Evolutionary conservation across 2,113 vertebrate genomes (phyloP).

Genomic region (Percina caprodes): DNA sequence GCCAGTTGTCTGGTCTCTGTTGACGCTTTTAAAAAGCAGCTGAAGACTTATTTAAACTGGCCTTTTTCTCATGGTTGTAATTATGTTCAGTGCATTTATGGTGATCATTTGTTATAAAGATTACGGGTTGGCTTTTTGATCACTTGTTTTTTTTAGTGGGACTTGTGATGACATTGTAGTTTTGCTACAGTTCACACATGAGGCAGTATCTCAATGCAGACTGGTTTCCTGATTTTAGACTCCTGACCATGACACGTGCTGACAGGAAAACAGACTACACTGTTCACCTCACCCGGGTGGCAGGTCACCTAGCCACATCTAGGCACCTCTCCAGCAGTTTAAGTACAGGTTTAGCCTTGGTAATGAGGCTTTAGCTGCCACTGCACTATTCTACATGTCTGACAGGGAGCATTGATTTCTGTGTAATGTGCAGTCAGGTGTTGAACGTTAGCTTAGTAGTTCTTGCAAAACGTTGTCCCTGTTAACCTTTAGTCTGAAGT

Average conservation of each 20-base stretch:
- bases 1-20: neutral
- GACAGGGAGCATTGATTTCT: conserved; percentile 4
- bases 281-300: conserved; percentile 25
- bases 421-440: conserved; percentile 18
- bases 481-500: neutral
- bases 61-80: too few relatives aligned
- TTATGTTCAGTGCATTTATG: neutral
- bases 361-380: conserved; percentile 42
- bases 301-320: conserved; percentile 33
- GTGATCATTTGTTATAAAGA: conserved; percentile 16
- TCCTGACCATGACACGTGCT: neutral
- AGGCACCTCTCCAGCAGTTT: conserved; percentile 43
- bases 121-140: neutral
- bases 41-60: too few relatives aligned
- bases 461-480: neutral
- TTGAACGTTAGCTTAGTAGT: conserved; percentile 18
- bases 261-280: neutral
- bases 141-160: neutral
- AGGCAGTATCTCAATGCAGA: conserved; percentile 9
- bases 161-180: conserved; percentile 33
- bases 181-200: conserved; percentile 27
- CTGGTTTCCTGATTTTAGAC: neutral
- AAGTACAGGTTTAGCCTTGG: conserved; percentile 43
- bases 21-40: too few relatives aligned
- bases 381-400: conserved; percentile 18